phyloP scores from a whole-genome alignment of 2,113 vertebrate species.

The Mystacornis crossleyi region DNA sequence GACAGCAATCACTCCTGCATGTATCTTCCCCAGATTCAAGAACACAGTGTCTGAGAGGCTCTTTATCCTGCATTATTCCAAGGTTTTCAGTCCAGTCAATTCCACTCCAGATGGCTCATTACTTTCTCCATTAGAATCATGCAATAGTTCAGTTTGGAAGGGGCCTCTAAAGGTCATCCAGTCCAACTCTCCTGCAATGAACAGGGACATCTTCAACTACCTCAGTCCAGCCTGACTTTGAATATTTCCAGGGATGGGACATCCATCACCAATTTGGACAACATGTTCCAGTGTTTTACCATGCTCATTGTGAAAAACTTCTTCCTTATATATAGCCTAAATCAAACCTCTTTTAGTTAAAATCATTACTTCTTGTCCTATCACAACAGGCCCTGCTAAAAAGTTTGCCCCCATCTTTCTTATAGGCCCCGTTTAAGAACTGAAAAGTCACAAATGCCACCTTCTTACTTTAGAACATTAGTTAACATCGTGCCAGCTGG shows the following conservation, averaged over 20 bases:
- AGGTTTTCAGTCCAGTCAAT: background rate
- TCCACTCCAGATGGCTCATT: background rate
- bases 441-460: background rate
- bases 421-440: background rate
- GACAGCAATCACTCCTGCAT: background rate
- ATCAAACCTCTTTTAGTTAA: background rate
- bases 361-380: background rate
- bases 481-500: background rate
- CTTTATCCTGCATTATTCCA: background rate
- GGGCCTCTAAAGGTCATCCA: background rate
- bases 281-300: background rate
- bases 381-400: background rate
- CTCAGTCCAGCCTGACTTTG: background rate
- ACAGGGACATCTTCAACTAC: background rate
- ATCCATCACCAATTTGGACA: background rate
- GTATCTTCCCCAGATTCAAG: background rate
- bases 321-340: background rate
- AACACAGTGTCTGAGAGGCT: background rate
- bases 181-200: background rate
- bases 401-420: background rate
- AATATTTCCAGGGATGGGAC: background rate
- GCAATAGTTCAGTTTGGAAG: background rate
- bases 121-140: background rate
- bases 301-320: background rate
- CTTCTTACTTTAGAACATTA: conserved; percentile 24